phyloP scores from a whole-genome alignment of 2,113 vertebrate genomes.

The Ictalurus punctatus region DNA sequence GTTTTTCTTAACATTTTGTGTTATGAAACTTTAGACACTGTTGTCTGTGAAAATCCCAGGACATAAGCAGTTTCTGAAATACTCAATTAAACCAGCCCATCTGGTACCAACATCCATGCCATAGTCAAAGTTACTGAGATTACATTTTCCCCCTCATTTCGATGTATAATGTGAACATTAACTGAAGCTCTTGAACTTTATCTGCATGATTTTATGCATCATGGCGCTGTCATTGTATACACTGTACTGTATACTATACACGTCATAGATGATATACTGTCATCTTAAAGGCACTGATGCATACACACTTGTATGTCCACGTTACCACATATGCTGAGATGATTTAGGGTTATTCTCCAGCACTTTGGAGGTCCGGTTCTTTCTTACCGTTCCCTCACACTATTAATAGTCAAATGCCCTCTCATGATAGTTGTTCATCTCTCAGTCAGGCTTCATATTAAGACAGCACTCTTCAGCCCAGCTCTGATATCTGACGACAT shows the following conservation, averaged over 20 bases:
- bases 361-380: not conserved
- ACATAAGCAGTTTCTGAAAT: not conserved
- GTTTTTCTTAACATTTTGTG: no score
- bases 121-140: not conserved
- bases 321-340: not conserved
- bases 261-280: not conserved
- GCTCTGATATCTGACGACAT: constrained; percentile 46
- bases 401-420: constrained; percentile 31
- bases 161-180: not conserved
- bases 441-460: constrained; percentile 21
- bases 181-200: not conserved
- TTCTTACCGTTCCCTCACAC: not conserved
- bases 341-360: constrained; percentile 27
- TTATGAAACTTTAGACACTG: not conserved
- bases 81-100: not conserved
- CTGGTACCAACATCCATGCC: not conserved
- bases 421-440: constrained; percentile 26
- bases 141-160: not conserved
- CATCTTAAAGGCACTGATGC: constrained; percentile 23
- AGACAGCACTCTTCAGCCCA: constrained; percentile 17
- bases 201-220: not conserved
- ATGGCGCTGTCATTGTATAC: not conserved
- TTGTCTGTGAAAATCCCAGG: not conserved
- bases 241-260: not conserved
- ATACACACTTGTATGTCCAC: constrained; percentile 25